Base-by-base conservation (phyloP, 2,797 vertebrate species). In the Peromyscus attwateri region DNA sequence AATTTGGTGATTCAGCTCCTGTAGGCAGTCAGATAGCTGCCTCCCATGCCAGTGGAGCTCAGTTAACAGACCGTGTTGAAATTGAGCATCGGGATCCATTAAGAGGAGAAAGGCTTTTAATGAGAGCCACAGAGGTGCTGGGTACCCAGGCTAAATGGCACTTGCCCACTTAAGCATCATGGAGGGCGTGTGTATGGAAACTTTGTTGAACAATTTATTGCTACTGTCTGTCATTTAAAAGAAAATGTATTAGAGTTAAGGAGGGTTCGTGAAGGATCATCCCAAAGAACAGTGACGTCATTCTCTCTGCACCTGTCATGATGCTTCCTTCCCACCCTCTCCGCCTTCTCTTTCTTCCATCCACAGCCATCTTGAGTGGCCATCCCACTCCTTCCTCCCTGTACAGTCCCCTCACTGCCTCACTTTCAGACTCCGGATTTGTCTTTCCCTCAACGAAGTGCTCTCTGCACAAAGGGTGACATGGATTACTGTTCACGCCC, bases 1-100 rank as follows among this genome's bases (percentile, higher is more conserved):
- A 19, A 49, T 82, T 95, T 34, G 66, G 90, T 64, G 46, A 40
- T 23, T 37, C 96, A 91, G 93, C 80, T 23, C 66, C 21, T 96
- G 49, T 19, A 49, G 68, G 64, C 40, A 84, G 27, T 66, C 34
- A 57, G 46, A 29, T n/a, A 73, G n/a, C 17, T 31, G 25, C 85
- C 52, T 17, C 49, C 49, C 25, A 89, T 64, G 95, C 40, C 25
- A 46, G 87, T 57, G 77, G 66, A 84, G 87, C 46, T 29, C 57
- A 82, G 55, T 66, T 90, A 60, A 46, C 34, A 7, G 17, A 96
- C 0, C 40, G 40, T 62, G 40, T 17, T 66, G 37, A 82, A 94
- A 79, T 17, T 14, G 79, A 91, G 66, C 34, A 6, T 8, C 5
- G 57, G 92, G 7, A 57, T 46, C 68, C 31, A 3, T n/a, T 81